Evolutionary conservation across 2,888 invertebrate genomes (phyloP).

Genomic region (Drosophila koepferae): DNA sequence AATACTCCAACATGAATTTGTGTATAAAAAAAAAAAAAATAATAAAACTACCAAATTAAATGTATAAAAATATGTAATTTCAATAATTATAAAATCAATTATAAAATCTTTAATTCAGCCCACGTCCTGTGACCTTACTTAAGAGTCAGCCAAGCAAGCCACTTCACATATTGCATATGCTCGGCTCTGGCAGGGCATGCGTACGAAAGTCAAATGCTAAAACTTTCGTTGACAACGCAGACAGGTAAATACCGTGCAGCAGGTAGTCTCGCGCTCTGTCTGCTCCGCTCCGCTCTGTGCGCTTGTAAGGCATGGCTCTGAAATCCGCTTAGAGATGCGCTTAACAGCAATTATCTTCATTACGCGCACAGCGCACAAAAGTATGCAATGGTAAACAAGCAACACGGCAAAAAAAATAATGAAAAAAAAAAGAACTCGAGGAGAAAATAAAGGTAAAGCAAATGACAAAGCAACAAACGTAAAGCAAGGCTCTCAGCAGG

Average conservation of each 20-base stretch:
- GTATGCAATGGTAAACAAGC: slow-evolving; percentile 59
- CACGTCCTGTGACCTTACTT: too few relatives aligned
- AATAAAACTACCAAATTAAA: too few relatives aligned
- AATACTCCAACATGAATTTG: too few relatives aligned
- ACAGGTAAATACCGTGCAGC: slow-evolving; percentile 25
- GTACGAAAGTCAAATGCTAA: slow-evolving; percentile 30
- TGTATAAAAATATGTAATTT: too few relatives aligned
- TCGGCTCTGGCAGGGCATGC: slow-evolving; percentile 17
- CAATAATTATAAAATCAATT: too few relatives aligned
- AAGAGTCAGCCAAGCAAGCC: neutral
- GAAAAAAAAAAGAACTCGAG: slow-evolving; percentile 6
- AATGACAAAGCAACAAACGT: slow-evolving; percentile 19
- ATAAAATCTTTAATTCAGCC: too few relatives aligned
- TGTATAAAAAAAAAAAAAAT: too few relatives aligned
- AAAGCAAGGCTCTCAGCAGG: neutral
- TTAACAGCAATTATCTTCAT: slow-evolving; percentile 80
- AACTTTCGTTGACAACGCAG: slow-evolving; percentile 43
- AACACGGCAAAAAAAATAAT: slow-evolving; percentile 23
- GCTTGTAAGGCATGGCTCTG: slow-evolving; percentile 40
- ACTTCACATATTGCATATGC: too few relatives aligned
- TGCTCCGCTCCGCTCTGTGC: neutral
- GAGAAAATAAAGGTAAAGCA: slow-evolving; percentile 2
- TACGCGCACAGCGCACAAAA: slow-evolving; percentile 66
- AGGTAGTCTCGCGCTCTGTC: neutral
- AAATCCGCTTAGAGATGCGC: slow-evolving; percentile 75